Conservation (phyloP, 2,113 vertebrate genomes). For the Diglossa brunneiventris region DNA sequence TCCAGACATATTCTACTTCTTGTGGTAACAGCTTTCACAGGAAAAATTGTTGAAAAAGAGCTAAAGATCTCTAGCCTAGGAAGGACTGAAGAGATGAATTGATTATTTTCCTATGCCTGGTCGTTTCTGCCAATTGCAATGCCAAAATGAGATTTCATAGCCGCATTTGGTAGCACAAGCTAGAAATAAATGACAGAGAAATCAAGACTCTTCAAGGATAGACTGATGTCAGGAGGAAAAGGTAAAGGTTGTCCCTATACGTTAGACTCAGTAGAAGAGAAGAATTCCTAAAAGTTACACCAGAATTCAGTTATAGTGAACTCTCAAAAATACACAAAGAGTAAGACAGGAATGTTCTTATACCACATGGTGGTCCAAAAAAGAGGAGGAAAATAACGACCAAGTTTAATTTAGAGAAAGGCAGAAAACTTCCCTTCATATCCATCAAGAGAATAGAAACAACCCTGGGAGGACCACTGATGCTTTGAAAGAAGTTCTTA, state of each 20-base stretch:
- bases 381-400: background rate
- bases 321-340: background rate
- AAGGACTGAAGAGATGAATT: background rate
- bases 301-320: background rate
- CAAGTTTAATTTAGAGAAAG: background rate
- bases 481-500: background rate
- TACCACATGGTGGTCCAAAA: background rate
- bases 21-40: background rate
- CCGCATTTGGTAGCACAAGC: background rate
- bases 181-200: background rate
- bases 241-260: background rate
- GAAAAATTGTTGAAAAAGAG: background rate
- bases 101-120: background rate
- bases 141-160: background rate
- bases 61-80: background rate
- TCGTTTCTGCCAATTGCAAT: background rate
- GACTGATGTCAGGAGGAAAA: background rate
- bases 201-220: background rate
- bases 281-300: background rate
- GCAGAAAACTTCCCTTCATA: background rate
- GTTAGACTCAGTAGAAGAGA: background rate
- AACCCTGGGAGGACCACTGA: fast-evolving
- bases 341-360: background rate
- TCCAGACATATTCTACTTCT: background rate
- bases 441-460: background rate